phyloP scores from a whole-genome alignment of 2,113 vertebrate genomes.

The Synodontis membranacea region DNA sequence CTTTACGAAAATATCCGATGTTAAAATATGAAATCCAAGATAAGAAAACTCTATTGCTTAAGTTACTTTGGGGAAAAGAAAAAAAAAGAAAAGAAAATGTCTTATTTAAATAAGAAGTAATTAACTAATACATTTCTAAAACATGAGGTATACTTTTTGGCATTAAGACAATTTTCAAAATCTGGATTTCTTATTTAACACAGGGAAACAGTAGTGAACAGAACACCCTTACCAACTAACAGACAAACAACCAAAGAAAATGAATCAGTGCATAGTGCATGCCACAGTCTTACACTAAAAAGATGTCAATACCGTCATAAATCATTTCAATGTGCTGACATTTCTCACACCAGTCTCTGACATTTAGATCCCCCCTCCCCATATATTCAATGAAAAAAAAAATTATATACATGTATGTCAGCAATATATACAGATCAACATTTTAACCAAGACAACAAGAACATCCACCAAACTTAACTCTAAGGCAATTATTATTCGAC shows the following conservation, averaged over 20 bases:
- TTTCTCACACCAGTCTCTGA: conserved; percentile 11
- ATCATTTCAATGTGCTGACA: neutral
- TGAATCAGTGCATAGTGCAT: conserved; percentile 53
- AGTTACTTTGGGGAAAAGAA: conserved; percentile 61
- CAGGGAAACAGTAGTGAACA: conserved; percentile 52
- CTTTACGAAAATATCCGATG: conserved; percentile 66
- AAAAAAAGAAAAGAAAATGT: conserved; percentile 45
- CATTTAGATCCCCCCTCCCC: neutral
- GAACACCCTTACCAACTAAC: conserved; percentile 52
- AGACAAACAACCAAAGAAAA: conserved; percentile 48
- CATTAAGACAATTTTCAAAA: conserved; percentile 53
- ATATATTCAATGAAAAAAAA: neutral
- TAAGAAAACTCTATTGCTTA: conserved; percentile 72
- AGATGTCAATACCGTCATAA: conserved; percentile 16
- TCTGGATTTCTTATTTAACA: conserved; percentile 52
- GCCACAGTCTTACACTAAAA: conserved; percentile 39
- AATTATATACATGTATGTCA: neutral
- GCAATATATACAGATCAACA: conserved; percentile 44
- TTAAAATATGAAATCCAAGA: conserved; percentile 64
- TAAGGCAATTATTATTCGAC: conserved; percentile 19
- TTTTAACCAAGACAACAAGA: conserved; percentile 14
- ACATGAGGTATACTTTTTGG: conserved; percentile 60
- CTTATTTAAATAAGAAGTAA: conserved; percentile 35
- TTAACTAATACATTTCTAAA: conserved; percentile 47
- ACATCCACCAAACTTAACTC: neutral